These are phyloP conservation scores for Ochropacha duplaris DNA, from an alignment of 2,888 invertebrate species.

Conservation along the genomic window DNA sequence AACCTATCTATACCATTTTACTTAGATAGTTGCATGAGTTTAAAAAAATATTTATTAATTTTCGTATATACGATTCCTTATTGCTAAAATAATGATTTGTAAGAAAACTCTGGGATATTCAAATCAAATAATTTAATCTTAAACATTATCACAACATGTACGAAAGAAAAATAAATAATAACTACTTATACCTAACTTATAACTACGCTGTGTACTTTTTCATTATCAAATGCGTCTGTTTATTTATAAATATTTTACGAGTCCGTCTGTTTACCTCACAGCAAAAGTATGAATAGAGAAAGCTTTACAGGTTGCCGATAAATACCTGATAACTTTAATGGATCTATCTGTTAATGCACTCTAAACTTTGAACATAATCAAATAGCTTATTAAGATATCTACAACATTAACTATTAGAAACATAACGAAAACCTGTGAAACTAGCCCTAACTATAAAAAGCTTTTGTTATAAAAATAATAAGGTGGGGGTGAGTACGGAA, in stretches of 20 bases:
- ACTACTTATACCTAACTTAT: slow-evolving; percentile 57
- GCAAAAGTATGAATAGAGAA: slow-evolving; percentile 34
- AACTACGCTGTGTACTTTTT: slow-evolving; percentile 80
- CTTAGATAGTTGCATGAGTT: too few relatives aligned
- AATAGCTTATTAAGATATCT: too few relatives aligned
- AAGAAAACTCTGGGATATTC: slow-evolving; percentile 22
- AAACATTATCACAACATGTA: slow-evolving; percentile 65
- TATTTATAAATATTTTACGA: slow-evolving; percentile 30
- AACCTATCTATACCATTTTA: too few relatives aligned
- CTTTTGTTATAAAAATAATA: slow-evolving; percentile 7
- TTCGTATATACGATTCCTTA: neutral
- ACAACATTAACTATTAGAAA: too few relatives aligned
- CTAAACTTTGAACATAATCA: too few relatives aligned
- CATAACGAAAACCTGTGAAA: too few relatives aligned
- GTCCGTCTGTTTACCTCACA: slow-evolving; percentile 31
- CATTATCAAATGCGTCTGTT: slow-evolving; percentile 82
- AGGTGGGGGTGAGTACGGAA: slow-evolving; percentile 22
- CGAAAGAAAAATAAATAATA: slow-evolving; percentile 62
- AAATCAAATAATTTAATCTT: slow-evolving; percentile 70
- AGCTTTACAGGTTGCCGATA: too few relatives aligned
- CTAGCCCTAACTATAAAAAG: slow-evolving; percentile 14
- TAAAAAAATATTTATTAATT: neutral
- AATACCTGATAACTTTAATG: too few relatives aligned
- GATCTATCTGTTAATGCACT: too few relatives aligned
- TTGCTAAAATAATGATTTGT: too few relatives aligned